These are phyloP conservation scores for Dicyrtomina minuta DNA, from an alignment of 2,888 invertebrate species.

Conservation along the genomic window DNA sequence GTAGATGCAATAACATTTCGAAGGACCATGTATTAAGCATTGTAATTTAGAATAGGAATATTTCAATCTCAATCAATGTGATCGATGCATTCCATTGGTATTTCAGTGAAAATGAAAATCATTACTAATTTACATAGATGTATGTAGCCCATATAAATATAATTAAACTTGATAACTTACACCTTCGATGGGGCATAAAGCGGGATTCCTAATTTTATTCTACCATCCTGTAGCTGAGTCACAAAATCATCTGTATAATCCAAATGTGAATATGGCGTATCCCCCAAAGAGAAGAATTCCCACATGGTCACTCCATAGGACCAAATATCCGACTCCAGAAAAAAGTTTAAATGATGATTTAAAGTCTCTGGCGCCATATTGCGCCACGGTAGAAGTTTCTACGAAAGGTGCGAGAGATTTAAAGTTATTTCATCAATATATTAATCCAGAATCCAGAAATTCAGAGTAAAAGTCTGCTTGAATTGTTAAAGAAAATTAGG, in stretches of 20 bases:
- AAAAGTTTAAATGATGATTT: not conserved
- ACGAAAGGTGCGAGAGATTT: not conserved
- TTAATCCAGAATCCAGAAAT: too few species aligned
- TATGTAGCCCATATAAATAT: too few species aligned
- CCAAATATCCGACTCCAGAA: conserved; percentile 22
- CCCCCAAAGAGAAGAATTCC: conserved; percentile 17
- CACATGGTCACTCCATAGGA: conserved; percentile 10
- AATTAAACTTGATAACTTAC: not conserved
- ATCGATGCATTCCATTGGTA: too few species aligned
- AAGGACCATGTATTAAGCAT: too few species aligned
- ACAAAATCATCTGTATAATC: conserved; percentile 2
- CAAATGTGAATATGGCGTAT: not conserved
- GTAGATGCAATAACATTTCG: too few species aligned
- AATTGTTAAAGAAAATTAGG: too few species aligned
- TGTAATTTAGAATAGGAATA: too few species aligned
- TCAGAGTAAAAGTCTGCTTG: too few species aligned
- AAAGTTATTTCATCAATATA: not conserved
- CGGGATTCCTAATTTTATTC: not conserved
- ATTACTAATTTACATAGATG: too few species aligned
- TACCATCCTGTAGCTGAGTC: not conserved
- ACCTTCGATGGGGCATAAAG: not conserved
- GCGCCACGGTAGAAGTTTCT: conserved; percentile 21
- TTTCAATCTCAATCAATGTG: too few species aligned
- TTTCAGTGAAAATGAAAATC: too few species aligned
- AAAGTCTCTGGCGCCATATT: conserved; percentile 18